Evolutionary conservation across 2,797 vertebrate species (phyloP), one percentile per base, ranked within the genome.

Genomic region (Enteromius afrohamiltoni): DNA sequence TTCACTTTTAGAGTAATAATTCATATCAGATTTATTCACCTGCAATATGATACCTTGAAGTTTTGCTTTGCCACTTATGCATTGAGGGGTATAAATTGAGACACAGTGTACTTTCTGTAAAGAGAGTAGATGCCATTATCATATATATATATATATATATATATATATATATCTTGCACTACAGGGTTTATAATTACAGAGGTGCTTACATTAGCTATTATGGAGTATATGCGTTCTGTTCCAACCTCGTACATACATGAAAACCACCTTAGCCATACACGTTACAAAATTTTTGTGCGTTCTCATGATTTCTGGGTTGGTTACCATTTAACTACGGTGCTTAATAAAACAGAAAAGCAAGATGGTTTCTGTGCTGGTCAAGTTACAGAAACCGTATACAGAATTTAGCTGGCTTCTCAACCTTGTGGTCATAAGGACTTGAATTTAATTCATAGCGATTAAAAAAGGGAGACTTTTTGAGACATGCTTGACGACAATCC

Each of bases 181-280:
- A 83, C 74, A 78, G 78, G 64, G 86, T 88, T 90, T 55, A 69
- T 83, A 71, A 85, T 89, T 93, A 91, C 91, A 93, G 89, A 92
- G 91, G 88, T 89, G 88, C 88, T 90, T 91, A 85, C 71, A 87
- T 88, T 87, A 89, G 86, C 70, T 85, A 87, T 87, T 76, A 76
- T 76, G 70, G 47, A 83, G 69, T 76, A 42, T 17, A 70, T 19
- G n/a, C 14, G 13, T 82, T 23, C 64, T 53, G 67, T 85, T 83
- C 11, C 13, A 77, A 74, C 21, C 64, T 31, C n/a, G 45, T 69
- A 64, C 58, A 45, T 31, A 69, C 49, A 62, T 4, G 7, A 45
- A 71, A 67, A 68, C 58, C 64, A 68, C 26, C 53, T 62, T 68
- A 17, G 37, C 40, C 69, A 80, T 71, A 67, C 26, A 29, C 11